phyloP scores from a whole-genome alignment of 2,113 vertebrate species.

The Cyanocitta stelleri region DNA sequence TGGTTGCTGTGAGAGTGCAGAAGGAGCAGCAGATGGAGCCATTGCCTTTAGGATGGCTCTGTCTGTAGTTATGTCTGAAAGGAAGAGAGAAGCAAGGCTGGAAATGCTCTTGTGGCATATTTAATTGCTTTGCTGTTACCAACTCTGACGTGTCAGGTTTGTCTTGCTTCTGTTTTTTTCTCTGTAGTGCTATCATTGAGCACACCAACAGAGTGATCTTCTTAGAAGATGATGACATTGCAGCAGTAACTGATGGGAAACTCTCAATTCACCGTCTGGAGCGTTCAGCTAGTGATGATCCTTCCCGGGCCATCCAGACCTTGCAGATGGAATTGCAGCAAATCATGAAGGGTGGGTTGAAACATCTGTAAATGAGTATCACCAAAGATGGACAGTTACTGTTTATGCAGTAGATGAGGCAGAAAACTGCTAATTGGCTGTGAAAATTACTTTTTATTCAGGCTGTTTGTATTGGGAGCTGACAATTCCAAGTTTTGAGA shows the following conservation, averaged over 20 bases:
- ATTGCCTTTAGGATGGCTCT: constrained; percentile 42
- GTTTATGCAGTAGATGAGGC: not conserved
- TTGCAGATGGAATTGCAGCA: constrained; percentile 95
- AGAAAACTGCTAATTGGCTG: not conserved
- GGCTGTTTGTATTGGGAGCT: not conserved
- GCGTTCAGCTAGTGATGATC: constrained; percentile 82
- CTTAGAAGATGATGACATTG: constrained; percentile 91
- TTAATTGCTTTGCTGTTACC: not conserved
- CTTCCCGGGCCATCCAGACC: constrained; percentile 89
- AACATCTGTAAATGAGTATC: not conserved
- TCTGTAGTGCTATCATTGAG: constrained; percentile 88
- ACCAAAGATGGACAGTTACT: not conserved
- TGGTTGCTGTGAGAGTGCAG: not conserved
- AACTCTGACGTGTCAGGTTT: not conserved
- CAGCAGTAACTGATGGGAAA: constrained; percentile 82
- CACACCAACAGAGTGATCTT: constrained; percentile 96
- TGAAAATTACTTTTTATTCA: not conserved
- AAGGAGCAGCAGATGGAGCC: constrained; percentile 62
- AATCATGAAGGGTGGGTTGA: constrained; percentile 91
- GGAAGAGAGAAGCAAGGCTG: not conserved
- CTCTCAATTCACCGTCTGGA: constrained; percentile 90
- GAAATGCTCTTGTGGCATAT: not conserved
- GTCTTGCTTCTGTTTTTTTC: not conserved
- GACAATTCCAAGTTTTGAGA: not conserved
- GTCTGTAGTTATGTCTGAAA: not conserved